Evolutionary conservation across 2,113 vertebrate species (phyloP).

Genomic region (Morone chrysops): DNA sequence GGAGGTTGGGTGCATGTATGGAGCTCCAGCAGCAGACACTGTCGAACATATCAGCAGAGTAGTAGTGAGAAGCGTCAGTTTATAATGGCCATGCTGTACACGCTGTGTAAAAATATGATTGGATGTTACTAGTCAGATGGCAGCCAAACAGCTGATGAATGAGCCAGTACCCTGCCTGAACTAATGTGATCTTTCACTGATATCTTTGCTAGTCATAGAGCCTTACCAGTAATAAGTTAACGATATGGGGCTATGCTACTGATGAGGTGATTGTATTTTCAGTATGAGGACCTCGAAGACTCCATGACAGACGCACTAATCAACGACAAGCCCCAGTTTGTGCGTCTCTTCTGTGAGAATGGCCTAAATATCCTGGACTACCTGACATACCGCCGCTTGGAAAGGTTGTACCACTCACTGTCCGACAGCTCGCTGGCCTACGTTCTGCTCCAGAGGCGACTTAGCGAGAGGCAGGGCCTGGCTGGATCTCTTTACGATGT

Average conservation of each 20-base stretch:
- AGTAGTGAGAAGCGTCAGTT: not conserved
- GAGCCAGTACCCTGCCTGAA: too few relatives aligned
- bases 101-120: too few relatives aligned
- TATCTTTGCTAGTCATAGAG: too few relatives aligned
- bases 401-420: constrained; percentile 83
- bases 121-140: too few relatives aligned
- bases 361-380: constrained; percentile 88
- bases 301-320: constrained; percentile 89
- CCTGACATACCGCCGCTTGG: constrained; percentile 84
- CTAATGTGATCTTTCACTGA: too few relatives aligned
- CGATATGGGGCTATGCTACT: not conserved
- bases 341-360: constrained; percentile 89
- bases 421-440: constrained; percentile 79
- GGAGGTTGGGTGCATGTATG: too few relatives aligned
- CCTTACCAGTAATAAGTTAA: too few relatives aligned
- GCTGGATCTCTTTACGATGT: not conserved
- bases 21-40: too few relatives aligned
- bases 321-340: constrained; percentile 89
- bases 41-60: not conserved
- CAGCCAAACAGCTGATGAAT: too few relatives aligned
- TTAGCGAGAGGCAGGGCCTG: constrained; percentile 59
- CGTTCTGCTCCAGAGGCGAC: constrained; percentile 79
- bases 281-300: constrained; percentile 86
- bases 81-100: not conserved
- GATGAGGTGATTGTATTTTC: constrained; percentile 18